Conservation (phyloP, 2,113 vertebrate species). For the Mustela lutreola region DNA sequence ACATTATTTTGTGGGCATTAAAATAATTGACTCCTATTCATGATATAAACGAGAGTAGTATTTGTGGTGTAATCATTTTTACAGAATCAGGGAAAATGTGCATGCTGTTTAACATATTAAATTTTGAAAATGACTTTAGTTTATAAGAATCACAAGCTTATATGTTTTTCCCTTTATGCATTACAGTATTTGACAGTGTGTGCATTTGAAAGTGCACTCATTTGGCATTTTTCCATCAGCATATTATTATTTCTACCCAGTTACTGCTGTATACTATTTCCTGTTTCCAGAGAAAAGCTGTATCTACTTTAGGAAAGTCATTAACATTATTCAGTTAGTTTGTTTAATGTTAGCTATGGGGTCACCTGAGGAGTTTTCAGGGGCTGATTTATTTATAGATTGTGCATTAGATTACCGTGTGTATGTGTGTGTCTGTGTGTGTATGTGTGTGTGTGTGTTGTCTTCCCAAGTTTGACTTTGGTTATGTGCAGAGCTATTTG, state of each 20-base stretch:
- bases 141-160: neutral
- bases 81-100: neutral
- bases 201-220: slow-evolving; percentile 47
- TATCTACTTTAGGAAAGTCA: slow-evolving; percentile 54
- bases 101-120: slow-evolving; percentile 38
- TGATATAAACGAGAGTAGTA: slow-evolving; percentile 32
- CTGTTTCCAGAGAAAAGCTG: slow-evolving; percentile 34
- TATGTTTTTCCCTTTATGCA: slow-evolving; percentile 48
- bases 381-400: slow-evolving; percentile 74
- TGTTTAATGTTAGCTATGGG: slow-evolving; percentile 70
- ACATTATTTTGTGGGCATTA: slow-evolving; percentile 55
- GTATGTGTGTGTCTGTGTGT: neutral
- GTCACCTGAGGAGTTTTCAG: slow-evolving; percentile 64
- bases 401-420: neutral
- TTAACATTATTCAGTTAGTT: slow-evolving; percentile 65
- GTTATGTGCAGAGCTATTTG: neutral
- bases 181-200: neutral
- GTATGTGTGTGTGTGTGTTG: slow-evolving; percentile 44
- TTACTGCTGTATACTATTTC: slow-evolving; percentile 47
- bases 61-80: slow-evolving; percentile 55
- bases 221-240: slow-evolving; percentile 25
- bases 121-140: neutral
- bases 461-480: slow-evolving; percentile 80
- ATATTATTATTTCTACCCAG: slow-evolving; percentile 25
- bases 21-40: slow-evolving; percentile 30